These are phyloP conservation scores for Eristalis pertinax DNA, from an alignment of 2,888 invertebrate genomes.

Conservation along the genomic window DNA sequence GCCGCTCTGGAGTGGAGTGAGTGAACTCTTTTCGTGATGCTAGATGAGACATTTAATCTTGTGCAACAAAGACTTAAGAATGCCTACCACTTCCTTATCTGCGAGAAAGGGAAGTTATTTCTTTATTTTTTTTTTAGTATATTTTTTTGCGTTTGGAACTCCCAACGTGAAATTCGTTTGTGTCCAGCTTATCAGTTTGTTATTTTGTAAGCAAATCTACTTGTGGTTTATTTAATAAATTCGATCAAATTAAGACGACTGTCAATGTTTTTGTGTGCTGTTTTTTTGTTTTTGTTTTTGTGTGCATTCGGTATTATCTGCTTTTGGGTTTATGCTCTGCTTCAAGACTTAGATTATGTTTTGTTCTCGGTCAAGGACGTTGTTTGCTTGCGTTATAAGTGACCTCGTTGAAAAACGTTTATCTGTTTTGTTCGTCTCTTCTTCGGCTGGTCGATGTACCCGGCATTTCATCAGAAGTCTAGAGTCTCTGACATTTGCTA, in stretches of 20 bases:
- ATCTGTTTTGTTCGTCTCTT: not conserved
- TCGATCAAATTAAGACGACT: not conserved
- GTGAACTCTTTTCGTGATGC: constrained; percentile 29
- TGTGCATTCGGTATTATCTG: not conserved
- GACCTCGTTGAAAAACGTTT: not conserved
- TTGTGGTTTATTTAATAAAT: constrained; percentile 33
- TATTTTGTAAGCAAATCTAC: constrained; percentile 24
- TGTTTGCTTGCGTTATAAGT: not conserved
- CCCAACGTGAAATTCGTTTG: not conserved
- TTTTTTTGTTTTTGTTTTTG: not conserved
- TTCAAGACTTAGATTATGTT: not conserved
- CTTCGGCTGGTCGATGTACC: not conserved
- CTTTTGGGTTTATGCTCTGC: not conserved
- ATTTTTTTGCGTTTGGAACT: not conserved
- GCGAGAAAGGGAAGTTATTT: not conserved
- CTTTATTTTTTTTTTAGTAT: not conserved
- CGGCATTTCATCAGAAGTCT: not conserved
- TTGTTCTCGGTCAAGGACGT: constrained; percentile 5
- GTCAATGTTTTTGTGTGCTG: no score
- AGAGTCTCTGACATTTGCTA: not conserved
- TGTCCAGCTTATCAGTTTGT: not conserved
- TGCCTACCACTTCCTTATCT: not conserved
- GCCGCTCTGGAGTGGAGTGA: constrained; percentile 52
- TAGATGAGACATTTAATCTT: not conserved
- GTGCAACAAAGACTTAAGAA: constrained; percentile 33